These are phyloP conservation scores for Gavialis gangeticus DNA, from an alignment of 2,113 vertebrate genomes.

Conservation along the genomic window DNA sequence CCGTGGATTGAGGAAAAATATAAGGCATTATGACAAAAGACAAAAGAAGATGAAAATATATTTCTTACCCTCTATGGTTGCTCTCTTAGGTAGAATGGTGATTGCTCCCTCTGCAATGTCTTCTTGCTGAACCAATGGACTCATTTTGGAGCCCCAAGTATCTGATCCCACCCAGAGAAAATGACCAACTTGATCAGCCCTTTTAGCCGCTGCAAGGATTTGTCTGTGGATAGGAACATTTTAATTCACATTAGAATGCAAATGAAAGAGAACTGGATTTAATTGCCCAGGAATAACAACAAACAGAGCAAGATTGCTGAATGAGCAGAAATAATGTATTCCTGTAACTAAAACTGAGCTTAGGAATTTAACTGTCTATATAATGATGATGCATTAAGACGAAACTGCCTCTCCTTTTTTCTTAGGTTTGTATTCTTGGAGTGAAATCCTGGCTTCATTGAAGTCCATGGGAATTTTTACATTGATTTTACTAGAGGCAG, in stretches of 20 bases:
- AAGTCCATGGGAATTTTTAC: not conserved
- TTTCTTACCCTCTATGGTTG: slow-evolving; percentile 88
- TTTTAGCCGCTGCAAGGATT: slow-evolving; percentile 91
- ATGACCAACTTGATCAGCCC: slow-evolving; percentile 90
- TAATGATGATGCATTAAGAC: fast-evolving
- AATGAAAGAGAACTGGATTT: fast-evolving
- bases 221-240: slow-evolving; percentile 79
- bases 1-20: not conserved
- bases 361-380: not conserved
- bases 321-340: not conserved
- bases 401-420: not conserved
- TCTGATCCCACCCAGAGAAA: slow-evolving; percentile 97
- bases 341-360: not conserved
- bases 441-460: not conserved
- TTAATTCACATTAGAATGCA: not conserved
- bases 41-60: not conserved
- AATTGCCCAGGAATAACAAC: not conserved
- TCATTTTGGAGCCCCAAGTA: slow-evolving; percentile 96
- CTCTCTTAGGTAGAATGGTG: slow-evolving; percentile 94
- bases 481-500: not conserved
- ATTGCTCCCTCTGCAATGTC: slow-evolving; percentile 92
- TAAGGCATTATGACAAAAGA: not conserved
- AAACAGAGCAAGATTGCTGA: not conserved
- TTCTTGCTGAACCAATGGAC: slow-evolving; percentile 88
- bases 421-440: fast-evolving